Base-by-base conservation (phyloP, 2,113 vertebrate species). In the Aphelocoma coerulescens region DNA sequence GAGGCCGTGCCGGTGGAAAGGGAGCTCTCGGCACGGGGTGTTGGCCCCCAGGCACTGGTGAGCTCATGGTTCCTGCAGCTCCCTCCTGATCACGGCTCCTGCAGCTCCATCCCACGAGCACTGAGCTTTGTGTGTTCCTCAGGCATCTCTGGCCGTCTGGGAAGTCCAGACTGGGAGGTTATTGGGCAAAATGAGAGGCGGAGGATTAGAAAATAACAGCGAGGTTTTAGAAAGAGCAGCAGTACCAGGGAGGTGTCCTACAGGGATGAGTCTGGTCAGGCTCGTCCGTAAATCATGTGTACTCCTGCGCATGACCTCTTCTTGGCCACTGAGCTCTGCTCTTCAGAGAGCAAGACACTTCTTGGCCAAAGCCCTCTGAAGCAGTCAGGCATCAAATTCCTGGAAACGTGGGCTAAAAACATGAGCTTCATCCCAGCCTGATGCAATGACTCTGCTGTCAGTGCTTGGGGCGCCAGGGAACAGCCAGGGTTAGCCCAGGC, bases 81-180 rank as follows among this genome's bases (percentile, higher is more conserved):
- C 26, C 65, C 24, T 83, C 22, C 2, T 1, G 0, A 6, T 10
- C 46, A 0, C 28, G 23, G 75, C 6, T 80, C 44, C 23, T 48
- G 88, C 69, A 65, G 71, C 48, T 75, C 32, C 43, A 12, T 69
- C 24, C 76, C 1, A 0, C 2, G 16, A 69, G 19, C 12, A 0
- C 20, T 7, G 57, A 16, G 80, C 65, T 73, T 57, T 63, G 61
- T 27, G 37, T 27, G 35, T 2, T 24, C 28, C 7, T 32, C 55
- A 48, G 66, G 52, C 52, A 35, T 10, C 52, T 61, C 58, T 14
- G 39, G 33, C 41, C 6, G 1, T 3, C 44, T 41, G 68, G 46
- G 55, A 81, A 44, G 16, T 9, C 35, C 55, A 59, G 20, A 21
- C 20, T 1, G 6, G 30, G 30, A 74, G 11, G 7, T 58, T 48